These are phyloP conservation scores for Seriola dumerili DNA, from an alignment of 2,113 vertebrate species.

Conservation along the genomic window DNA sequence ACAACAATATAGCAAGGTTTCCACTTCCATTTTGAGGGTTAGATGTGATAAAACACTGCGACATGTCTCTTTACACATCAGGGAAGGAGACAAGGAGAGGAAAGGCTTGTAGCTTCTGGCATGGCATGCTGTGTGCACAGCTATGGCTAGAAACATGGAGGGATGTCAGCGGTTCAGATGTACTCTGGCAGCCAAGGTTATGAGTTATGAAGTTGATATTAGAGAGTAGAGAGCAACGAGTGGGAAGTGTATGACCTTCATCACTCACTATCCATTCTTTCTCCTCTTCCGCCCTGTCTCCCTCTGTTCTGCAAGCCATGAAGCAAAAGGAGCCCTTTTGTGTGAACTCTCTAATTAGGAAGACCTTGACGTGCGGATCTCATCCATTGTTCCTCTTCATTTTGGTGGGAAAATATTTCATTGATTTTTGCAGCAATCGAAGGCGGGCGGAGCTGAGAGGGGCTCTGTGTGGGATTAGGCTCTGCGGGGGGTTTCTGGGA, in stretches of 20 bases:
- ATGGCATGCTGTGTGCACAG: conserved; percentile 44
- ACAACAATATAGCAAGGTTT: conserved; percentile 35
- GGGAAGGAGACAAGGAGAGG: conserved; percentile 47
- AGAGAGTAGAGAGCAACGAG: conserved; percentile 42
- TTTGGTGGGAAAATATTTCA: conserved; percentile 89
- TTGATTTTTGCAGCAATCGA: conserved; percentile 83
- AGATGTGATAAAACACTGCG: conserved; percentile 58
- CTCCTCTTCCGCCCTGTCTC: conserved; percentile 20
- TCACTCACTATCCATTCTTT: conserved; percentile 58
- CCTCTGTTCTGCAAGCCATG: conserved; percentile 49
- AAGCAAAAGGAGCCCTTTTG: conserved; percentile 75
- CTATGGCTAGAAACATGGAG: conserved; percentile 30
- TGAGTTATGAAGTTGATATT: conserved; percentile 67
- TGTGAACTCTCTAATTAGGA: conserved; percentile 83
- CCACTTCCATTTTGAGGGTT: conserved; percentile 51
- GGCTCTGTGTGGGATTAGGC: conserved; percentile 84
- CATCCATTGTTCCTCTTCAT: conserved; percentile 79
- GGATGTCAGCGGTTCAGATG: conserved; percentile 42
- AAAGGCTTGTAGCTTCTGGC: conserved; percentile 54
- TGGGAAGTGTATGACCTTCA: conserved; percentile 75
- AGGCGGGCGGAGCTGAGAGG: conserved; percentile 70
- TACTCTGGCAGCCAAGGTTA: conserved; percentile 58
- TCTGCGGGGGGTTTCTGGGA: conserved; percentile 77
- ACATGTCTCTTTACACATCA: conserved; percentile 55
- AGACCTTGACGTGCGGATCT: conserved; percentile 77